Evolutionary conservation across 2,113 vertebrate species (phyloP).

Genomic region (Syngnathus typhle): DNA sequence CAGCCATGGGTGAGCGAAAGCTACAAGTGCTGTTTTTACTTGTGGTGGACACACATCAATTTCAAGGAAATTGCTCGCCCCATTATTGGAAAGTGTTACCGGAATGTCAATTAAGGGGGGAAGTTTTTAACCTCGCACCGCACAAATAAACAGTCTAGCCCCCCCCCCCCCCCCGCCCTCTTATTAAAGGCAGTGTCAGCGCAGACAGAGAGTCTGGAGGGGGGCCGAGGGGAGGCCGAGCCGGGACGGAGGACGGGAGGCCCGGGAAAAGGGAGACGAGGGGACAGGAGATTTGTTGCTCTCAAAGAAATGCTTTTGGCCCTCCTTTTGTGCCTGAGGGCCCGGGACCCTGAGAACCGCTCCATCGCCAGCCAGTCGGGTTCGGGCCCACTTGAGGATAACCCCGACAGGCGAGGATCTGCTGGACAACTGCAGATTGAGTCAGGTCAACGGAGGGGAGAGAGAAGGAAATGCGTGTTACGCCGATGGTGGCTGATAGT

Average conservation of each 20-base stretch:
- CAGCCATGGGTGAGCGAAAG: constrained; percentile 64
- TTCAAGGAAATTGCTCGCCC: constrained; percentile 69
- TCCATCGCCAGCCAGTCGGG: constrained; percentile 22
- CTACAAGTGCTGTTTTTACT: constrained; percentile 59
- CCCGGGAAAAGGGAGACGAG: constrained; percentile 42
- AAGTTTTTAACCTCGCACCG: constrained; percentile 71
- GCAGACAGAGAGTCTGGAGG: constrained; percentile 68
- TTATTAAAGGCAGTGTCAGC: constrained; percentile 68
- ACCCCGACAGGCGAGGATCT: constrained; percentile 46
- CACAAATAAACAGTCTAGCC: constrained; percentile 67
- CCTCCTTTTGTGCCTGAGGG: constrained; percentile 52
- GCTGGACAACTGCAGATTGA: constrained; percentile 50
- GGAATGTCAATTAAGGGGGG: constrained; percentile 72
- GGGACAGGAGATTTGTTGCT: constrained; percentile 40
- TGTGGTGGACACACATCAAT: constrained; percentile 67
- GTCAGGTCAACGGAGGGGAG: constrained; percentile 18
- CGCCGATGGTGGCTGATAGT: constrained; percentile 4
- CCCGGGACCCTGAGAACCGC: constrained; percentile 52
- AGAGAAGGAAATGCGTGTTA: constrained; percentile 6
- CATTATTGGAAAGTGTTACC: constrained; percentile 74
- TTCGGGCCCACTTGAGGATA: constrained; percentile 52
- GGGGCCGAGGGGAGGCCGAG: constrained; percentile 33
- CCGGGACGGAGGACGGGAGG: constrained; percentile 42
- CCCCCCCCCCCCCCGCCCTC: constrained; percentile 46
- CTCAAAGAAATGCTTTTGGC: constrained; percentile 53